These are phyloP conservation scores for Malaclemys terrapin DNA, from an alignment of 2,113 vertebrate species.

Conservation along the genomic window DNA sequence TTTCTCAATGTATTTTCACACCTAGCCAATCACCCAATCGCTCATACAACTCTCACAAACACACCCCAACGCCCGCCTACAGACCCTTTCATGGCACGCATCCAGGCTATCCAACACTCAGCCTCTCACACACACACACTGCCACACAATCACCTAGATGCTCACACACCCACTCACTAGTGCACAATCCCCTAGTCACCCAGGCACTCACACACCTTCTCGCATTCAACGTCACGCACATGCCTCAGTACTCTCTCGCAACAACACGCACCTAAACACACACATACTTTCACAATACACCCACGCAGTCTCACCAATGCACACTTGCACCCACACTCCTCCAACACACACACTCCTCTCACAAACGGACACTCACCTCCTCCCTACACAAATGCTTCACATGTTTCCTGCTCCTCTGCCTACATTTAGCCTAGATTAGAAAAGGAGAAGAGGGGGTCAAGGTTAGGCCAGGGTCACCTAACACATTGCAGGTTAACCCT, in stretches of 20 bases:
- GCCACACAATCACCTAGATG: neutral
- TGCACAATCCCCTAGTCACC: neutral
- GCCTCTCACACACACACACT: fast-evolving
- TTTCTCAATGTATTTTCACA: neutral
- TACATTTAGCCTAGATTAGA: neutral
- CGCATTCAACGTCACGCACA: neutral
- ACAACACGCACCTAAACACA: neutral
- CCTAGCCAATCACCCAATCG: fast-evolving
- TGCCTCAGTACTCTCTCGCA: neutral
- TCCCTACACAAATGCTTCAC: neutral
- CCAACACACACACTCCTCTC: neutral
- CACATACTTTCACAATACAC: neutral
- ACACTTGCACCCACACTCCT: neutral
- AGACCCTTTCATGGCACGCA: neutral
- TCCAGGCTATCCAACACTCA: fast-evolving
- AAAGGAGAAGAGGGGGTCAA: neutral
- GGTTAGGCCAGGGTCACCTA: neutral
- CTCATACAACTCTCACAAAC: fast-evolving
- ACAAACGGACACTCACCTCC: neutral
- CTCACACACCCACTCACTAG: neutral
- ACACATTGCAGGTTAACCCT: neutral
- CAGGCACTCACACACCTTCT: neutral
- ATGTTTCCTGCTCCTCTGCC: neutral
- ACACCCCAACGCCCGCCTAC: neutral
- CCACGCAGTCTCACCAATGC: fast-evolving